Conservation (phyloP, 2,113 vertebrate genomes). For the Amblyopsis rosae region DNA sequence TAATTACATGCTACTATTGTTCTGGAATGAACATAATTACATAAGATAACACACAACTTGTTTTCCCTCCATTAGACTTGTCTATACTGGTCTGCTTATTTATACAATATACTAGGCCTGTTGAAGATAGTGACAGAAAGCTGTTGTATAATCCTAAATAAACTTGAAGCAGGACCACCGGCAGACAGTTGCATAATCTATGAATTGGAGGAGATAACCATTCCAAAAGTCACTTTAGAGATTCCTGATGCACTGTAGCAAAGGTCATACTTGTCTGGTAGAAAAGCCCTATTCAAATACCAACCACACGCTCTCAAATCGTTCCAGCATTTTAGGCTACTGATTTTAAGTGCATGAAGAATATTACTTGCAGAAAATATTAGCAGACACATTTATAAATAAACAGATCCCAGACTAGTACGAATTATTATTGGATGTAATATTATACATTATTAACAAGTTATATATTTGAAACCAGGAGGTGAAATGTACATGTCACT, state of each 20-base stretch:
- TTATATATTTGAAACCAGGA: neutral
- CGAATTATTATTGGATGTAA: neutral
- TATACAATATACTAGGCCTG: too few species aligned
- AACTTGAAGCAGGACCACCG: constrained; percentile 30
- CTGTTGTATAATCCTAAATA: too few species aligned
- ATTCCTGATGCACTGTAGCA: constrained; percentile 53
- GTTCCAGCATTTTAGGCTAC: neutral
- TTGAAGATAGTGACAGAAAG: too few species aligned
- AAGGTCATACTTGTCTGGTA: constrained; percentile 51
- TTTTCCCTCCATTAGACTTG: too few species aligned
- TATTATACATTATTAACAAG: neutral
- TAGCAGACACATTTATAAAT: too few species aligned
- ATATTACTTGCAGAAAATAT: too few species aligned
- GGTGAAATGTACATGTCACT: neutral
- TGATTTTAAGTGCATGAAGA: too few species aligned
- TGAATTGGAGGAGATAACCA: constrained; percentile 38
- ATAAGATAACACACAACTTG: too few species aligned
- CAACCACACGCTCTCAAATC: neutral
- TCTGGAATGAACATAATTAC: too few species aligned
- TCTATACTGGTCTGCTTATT: too few species aligned
- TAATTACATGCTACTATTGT: too few species aligned
- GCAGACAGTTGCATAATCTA: constrained; percentile 47
- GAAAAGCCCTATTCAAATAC: constrained; percentile 36
- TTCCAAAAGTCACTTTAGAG: constrained; percentile 46
- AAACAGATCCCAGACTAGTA: too few species aligned